phyloP scores from a whole-genome alignment of 2,797 vertebrate genomes.

The Coranthus polyacanthus region DNA sequence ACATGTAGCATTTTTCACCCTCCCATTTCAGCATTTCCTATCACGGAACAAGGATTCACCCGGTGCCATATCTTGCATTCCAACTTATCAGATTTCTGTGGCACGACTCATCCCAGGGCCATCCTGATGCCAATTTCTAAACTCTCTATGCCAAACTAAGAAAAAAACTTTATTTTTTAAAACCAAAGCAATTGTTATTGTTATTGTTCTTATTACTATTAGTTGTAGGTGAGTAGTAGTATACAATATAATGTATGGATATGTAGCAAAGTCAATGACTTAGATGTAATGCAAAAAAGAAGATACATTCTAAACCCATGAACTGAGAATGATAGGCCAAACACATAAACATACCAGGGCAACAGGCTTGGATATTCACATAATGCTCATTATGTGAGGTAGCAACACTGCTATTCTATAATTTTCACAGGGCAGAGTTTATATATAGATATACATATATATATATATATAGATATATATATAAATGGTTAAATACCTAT shows the following conservation, averaged over 20 bases:
- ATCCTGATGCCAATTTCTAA: slow-evolving; percentile 78
- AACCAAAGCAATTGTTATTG: slow-evolving; percentile 89
- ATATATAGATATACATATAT: slow-evolving; percentile 71
- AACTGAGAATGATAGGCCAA: slow-evolving; percentile 52
- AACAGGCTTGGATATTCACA: slow-evolving; percentile 77
- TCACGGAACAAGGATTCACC: slow-evolving; percentile 28
- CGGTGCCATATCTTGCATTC: slow-evolving; percentile 63
- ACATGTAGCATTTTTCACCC: slow-evolving; percentile 82
- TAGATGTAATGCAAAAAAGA: slow-evolving; percentile 86
- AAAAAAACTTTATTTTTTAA: slow-evolving; percentile 87
- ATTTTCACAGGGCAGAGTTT: slow-evolving; percentile 81
- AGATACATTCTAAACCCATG: slow-evolving; percentile 61
- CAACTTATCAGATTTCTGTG: slow-evolving; percentile 47
- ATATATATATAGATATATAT: slow-evolving; percentile 59
- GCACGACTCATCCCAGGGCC: slow-evolving; percentile 68
- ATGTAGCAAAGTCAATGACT: slow-evolving; percentile 89
- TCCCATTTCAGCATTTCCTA: slow-evolving; percentile 44
- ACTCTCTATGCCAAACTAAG: slow-evolving; percentile 89
- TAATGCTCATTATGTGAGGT: slow-evolving; percentile 82
- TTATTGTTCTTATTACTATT: slow-evolving; percentile 79
- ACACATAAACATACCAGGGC: slow-evolving; percentile 60
- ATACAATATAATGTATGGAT: slow-evolving; percentile 80
- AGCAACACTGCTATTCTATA: slow-evolving; percentile 81
- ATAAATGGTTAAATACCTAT: slow-evolving; percentile 76
- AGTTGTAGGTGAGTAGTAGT: slow-evolving; percentile 75